Base-by-base conservation (phyloP, 2,888 invertebrate genomes). In the Helobdella robusta region DNA sequence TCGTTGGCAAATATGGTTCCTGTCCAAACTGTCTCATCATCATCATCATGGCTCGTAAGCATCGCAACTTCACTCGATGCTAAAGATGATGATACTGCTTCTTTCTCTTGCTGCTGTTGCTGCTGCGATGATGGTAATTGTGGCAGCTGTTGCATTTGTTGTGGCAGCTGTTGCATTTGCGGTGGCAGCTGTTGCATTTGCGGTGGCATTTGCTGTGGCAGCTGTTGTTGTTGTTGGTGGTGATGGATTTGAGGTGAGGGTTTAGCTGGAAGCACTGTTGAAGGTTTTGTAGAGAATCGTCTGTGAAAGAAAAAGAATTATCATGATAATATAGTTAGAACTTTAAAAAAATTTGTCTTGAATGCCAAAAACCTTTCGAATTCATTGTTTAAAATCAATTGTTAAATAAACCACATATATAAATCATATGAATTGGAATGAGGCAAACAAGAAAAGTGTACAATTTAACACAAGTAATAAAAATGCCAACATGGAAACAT, bases 1-100 rank as follows among this genome's bases (percentile, higher is more conserved):
- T 93, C 93, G 5, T 88, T 86, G 90, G 92, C 92, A 74, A 86
- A 87, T 6, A 93, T 86, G 70, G 85, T 86, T 1, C 93, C 93
- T 67, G 86, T 86, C 90, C 90, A 91, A 25, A 66, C 23, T n/a
- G n/a, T 54, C n/a, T 36, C n/a, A 23, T 61, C 61, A n/a, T 46
- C 60, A 18, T 61, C 52, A 8, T 4, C 23, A 20, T 52, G 35
- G 15, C 32, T 34, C 35, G 11, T 30, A n/a, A n/a, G n/a, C n/a
- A n/a, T n/a, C n/a, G n/a, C n/a, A n/a, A n/a, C n/a, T n/a, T n/a
- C n/a, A n/a, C n/a, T n/a, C n/a, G n/a, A n/a, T n/a, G n/a, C n/a
- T n/a, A n/a, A n/a, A n/a, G n/a, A n/a, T n/a, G n/a, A n/a, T n/a
- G n/a, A n/a, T n/a, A n/a, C n/a, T n/a, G n/a, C n/a, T n/a, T n/a